Evolutionary conservation across 1,140 invertebrate species (phyloP), one percentile per base, ranked within the genome.

Genomic region (Telenomus remus): DNA sequence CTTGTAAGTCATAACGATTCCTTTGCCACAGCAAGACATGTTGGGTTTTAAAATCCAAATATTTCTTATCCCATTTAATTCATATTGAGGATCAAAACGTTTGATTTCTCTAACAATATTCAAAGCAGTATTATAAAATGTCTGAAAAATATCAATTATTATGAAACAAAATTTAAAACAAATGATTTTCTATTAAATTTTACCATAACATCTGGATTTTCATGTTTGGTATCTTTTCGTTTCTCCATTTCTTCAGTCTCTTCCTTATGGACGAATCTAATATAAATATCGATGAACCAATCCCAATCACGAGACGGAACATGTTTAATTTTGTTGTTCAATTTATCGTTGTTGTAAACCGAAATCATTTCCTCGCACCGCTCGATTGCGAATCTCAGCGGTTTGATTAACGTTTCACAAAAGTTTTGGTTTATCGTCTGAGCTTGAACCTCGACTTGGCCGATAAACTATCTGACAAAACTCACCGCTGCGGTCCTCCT

Each of bases 31-130:
- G 15, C 94, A 96, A 61, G 94, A 92, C 69, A 94, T 92, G 4
- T 93, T 94, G 0, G 97, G 97, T 86, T 98, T 98, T 11, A 97
- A 90, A 68, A 98, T 97, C 96, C 97, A 98, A 55, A 97, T 91
- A 87, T 97, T 97, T 73, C 92, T 91, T 47, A 89, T 89, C 3
- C 95, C 95, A 86, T 96, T 96, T 66, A 93, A 89, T 15, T 91
- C 84, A 68, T 93, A 83, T 84, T 93, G 90, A 11, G 92, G 91
- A 87, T 92, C 91, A 81, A 90, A 86, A 69, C 86, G 86, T 78
- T 89, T 82, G 71, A 94, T 86, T 81, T 91, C 87, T 44, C 90
- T 88, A n/a, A 94, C 81, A 27, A 89, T 82, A 15, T 68, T 63
- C 71, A 75, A 88, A 11, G 81, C 85, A 37, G 68, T 84, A 64